Evolutionary conservation across 2,797 vertebrate species (phyloP).

Genomic region (Sebastes iracundus): DNA sequence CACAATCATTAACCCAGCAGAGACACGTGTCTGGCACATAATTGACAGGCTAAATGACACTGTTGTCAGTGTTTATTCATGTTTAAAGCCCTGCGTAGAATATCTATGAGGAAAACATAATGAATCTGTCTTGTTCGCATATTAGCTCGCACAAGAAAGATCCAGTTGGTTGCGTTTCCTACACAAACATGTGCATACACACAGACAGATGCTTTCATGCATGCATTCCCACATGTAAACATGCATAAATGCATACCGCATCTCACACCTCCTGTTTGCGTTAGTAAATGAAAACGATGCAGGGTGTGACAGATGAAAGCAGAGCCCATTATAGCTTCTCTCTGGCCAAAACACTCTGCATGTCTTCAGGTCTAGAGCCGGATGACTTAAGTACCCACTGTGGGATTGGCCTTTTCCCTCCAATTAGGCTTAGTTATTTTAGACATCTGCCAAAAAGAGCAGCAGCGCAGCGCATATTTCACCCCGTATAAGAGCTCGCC

Average conservation of each 20-base stretch:
- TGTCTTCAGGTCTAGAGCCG: constrained; percentile 26
- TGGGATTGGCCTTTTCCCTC: constrained; percentile 53
- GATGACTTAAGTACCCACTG: constrained; percentile 40
- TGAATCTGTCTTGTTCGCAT: constrained; percentile 39
- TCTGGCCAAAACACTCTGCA: constrained; percentile 31
- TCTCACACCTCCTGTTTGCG: constrained; percentile 4
- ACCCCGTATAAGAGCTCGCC: constrained; percentile 29
- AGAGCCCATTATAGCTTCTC: neutral
- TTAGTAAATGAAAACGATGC: constrained; percentile 11
- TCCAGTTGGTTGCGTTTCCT: constrained; percentile 39
- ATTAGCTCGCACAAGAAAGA: constrained; percentile 44
- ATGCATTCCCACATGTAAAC: constrained; percentile 7
- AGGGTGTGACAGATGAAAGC: constrained; percentile 19
- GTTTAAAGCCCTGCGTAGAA: constrained; percentile 39
- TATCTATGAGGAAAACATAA: constrained; percentile 41
- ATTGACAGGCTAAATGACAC: constrained; percentile 52
- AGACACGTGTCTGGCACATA: constrained; percentile 26
- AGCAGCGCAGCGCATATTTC: constrained; percentile 50
- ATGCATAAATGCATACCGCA: neutral
- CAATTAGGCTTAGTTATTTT: constrained; percentile 69
- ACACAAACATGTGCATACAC: neutral
- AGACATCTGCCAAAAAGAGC: constrained; percentile 66
- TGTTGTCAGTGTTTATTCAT: constrained; percentile 43
- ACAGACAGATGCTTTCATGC: neutral
- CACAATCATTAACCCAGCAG: constrained; percentile 28